These are phyloP conservation scores for Cladorhizidae sp. DNA, from an alignment of 37 sponge, comb jelly and placozoan species.

Conservation along the genomic window DNA sequence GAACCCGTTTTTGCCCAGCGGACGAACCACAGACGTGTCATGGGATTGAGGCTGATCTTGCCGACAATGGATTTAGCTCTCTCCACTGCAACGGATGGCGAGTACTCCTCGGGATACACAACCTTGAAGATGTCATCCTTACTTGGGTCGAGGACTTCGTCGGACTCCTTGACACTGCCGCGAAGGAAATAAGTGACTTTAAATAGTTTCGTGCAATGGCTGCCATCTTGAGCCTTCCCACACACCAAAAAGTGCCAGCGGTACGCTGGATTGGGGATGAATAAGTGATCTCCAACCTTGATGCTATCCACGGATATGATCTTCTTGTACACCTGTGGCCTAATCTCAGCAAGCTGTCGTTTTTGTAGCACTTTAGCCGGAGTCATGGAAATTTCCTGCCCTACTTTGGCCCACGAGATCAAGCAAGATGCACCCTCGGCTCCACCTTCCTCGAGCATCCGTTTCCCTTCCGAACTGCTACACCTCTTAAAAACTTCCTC, in stretches of 20 bases:
- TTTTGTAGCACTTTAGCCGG: background rate
- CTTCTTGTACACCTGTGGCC: constrained; percentile 26
- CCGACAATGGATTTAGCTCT: constrained; percentile 27
- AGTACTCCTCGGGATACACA: constrained; percentile 31
- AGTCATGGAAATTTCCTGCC: constrained; percentile 11
- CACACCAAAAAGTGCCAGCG: constrained; percentile 41
- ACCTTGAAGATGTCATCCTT: constrained; percentile 28
- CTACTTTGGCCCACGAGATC: constrained; percentile 37
- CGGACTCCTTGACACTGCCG: constrained; percentile 14
- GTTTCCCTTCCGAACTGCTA: constrained; percentile 9
- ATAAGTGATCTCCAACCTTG: constrained; percentile 36
- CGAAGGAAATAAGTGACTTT: constrained; percentile 7
- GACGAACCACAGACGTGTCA: constrained; percentile 41
- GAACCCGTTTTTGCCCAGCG: constrained; percentile 55
- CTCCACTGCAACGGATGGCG: constrained; percentile 6
- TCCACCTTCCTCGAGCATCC: background rate
- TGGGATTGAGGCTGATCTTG: background rate
- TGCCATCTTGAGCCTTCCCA: background rate
- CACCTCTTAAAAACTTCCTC: constrained; percentile 7
- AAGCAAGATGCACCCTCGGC: background rate
- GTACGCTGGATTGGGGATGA: constrained; percentile 8
- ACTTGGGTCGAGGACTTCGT: constrained; percentile 10
- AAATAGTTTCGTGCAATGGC: background rate
- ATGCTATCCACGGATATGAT: constrained; percentile 18
- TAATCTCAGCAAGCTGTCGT: constrained; percentile 21